Conservation (phyloP, 2,797 vertebrate species). For the Taenioides sp. region DNA sequence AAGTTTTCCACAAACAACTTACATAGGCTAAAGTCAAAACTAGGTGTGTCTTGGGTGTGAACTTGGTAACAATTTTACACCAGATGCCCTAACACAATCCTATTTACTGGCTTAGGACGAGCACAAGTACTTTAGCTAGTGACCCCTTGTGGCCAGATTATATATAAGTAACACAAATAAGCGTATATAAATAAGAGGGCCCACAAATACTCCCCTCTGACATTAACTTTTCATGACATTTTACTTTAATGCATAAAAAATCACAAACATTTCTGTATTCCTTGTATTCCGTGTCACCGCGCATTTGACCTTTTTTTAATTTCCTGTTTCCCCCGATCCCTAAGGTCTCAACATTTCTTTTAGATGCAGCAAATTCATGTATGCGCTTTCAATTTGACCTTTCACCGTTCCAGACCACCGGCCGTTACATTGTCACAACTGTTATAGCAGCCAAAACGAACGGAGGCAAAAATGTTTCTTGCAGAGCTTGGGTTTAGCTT, state of each 20-base stretch:
- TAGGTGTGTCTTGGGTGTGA: background rate
- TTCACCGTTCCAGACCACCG: slow-evolving; percentile 14
- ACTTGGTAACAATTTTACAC: background rate
- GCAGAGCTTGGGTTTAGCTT: slow-evolving; percentile 34
- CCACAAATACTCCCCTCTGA: slow-evolving; percentile 2
- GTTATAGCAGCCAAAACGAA: slow-evolving; percentile 46
- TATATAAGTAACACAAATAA: slow-evolving; percentile 5
- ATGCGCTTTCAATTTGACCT: slow-evolving; percentile 17
- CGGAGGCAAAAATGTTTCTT: slow-evolving; percentile 27
- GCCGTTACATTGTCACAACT: slow-evolving; percentile 39
- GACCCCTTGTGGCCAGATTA: background rate
- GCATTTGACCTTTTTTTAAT: slow-evolving; percentile 15
- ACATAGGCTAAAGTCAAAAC: background rate
- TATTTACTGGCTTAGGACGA: background rate
- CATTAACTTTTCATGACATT: slow-evolving; percentile 12
- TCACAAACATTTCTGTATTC: slow-evolving; percentile 1
- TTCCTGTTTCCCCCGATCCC: slow-evolving; percentile 9
- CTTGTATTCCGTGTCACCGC: slow-evolving; percentile 10
- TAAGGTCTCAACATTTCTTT: slow-evolving; percentile 16
- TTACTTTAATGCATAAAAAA: slow-evolving; percentile 4
- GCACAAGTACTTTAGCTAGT: background rate
- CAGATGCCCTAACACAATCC: background rate
- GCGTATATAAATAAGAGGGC: background rate
- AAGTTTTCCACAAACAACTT: background rate
- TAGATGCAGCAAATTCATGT: slow-evolving; percentile 10